Conservation (phyloP, 1,140 invertebrate genomes). For the Anastatus disparis region DNA sequence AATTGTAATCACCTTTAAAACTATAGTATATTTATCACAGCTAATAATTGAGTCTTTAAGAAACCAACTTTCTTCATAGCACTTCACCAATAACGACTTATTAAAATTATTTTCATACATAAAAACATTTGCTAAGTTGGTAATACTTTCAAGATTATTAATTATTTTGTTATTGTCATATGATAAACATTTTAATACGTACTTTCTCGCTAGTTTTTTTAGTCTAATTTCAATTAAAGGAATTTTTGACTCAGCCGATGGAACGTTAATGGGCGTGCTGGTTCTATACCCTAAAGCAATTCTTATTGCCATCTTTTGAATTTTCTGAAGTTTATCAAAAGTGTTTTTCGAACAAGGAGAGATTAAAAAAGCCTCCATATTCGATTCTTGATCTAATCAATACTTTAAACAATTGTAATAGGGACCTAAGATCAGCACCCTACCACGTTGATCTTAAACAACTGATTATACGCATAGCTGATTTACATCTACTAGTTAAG, state of each 20-base stretch:
- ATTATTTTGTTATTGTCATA: neutral
- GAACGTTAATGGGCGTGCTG: neutral
- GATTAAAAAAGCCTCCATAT: constrained; percentile 21
- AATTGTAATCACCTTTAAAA: neutral
- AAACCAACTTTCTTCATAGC: neutral
- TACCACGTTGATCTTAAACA: constrained; percentile 44
- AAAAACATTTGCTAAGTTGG: neutral
- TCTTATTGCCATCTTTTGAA: neutral
- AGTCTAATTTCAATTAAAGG: neutral
- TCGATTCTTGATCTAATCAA: constrained; percentile 43
- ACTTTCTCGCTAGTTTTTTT: neutral
- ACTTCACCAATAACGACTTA: neutral
- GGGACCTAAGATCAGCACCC: constrained; percentile 39
- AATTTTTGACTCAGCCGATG: neutral
- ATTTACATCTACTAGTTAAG: constrained; percentile 19
- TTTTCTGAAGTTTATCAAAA: neutral
- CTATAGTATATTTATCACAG: neutral
- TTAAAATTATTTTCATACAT: neutral
- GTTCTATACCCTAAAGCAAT: neutral
- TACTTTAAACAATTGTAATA: constrained; percentile 35
- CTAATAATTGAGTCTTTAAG: neutral
- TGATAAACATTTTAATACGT: neutral
- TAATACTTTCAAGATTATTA: neutral
- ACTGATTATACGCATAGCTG: constrained; percentile 37
- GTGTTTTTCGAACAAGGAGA: neutral